Conservation (phyloP, 2,113 vertebrate species). For the Nothobranchius kuhntae region DNA sequence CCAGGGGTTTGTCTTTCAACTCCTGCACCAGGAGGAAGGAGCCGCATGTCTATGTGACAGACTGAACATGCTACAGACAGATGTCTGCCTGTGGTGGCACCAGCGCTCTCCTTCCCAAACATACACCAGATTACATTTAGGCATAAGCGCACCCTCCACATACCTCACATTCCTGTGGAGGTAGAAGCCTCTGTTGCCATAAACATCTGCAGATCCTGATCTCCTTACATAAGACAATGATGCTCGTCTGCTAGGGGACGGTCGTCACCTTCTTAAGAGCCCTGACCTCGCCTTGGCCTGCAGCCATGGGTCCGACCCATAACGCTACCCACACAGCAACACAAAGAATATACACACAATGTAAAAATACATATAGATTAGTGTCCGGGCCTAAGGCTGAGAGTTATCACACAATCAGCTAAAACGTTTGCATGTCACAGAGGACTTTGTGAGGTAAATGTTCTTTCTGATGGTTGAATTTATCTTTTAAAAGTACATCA, state of each 20-base stretch:
- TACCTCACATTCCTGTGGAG: slow-evolving; percentile 23
- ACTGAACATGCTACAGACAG: slow-evolving; percentile 22
- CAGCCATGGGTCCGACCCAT: slow-evolving; percentile 27
- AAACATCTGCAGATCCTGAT: slow-evolving; percentile 49
- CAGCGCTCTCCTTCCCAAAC: neutral
- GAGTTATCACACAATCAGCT: too few relatives aligned
- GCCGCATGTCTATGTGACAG: slow-evolving; percentile 55
- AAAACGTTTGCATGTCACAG: slow-evolving; percentile 13
- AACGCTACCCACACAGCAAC: too few relatives aligned
- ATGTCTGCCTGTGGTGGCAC: slow-evolving; percentile 10
- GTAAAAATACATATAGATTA: neutral
- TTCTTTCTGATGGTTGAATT: slow-evolving; percentile 9
- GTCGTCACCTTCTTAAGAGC: slow-evolving; percentile 36
- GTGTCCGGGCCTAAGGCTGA: too few relatives aligned
- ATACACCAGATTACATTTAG: neutral
- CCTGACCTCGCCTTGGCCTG: slow-evolving; percentile 41
- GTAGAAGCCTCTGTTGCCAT: slow-evolving; percentile 6
- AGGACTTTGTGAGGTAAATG: slow-evolving; percentile 10
- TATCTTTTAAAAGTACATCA: slow-evolving; percentile 16
- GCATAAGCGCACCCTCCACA: slow-evolving; percentile 5
- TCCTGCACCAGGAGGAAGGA: slow-evolving; percentile 78
- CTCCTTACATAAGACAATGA: slow-evolving; percentile 34
- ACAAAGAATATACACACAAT: neutral
- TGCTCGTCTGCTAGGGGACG: slow-evolving; percentile 17
- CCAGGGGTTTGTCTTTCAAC: slow-evolving; percentile 78